These are phyloP conservation scores for Carcina quercana DNA, from an alignment of 2,888 invertebrate genomes.

Conservation along the genomic window DNA sequence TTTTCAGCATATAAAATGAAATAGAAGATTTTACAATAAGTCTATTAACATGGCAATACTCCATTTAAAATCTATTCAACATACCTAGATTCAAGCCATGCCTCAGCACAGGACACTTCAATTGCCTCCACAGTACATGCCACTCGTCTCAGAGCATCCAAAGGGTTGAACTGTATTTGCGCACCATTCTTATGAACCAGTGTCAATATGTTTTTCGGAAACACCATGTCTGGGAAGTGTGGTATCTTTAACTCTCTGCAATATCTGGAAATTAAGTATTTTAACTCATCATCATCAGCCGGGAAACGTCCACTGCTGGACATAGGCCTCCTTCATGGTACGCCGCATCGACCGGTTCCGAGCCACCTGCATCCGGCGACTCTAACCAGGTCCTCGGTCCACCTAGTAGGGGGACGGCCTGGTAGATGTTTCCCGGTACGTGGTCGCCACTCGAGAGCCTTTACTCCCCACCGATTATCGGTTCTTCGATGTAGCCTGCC, in stretches of 20 bases:
- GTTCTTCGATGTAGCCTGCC: too few species aligned
- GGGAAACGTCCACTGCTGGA: too few species aligned
- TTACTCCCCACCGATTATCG: too few species aligned
- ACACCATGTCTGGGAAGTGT: conserved; percentile 99
- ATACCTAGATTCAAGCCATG: conserved; percentile 93
- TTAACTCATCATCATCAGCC: too few species aligned
- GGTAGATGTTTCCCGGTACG: too few species aligned
- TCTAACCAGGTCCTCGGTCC: too few species aligned
- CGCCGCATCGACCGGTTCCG: too few species aligned
- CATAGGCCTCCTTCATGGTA: too few species aligned
- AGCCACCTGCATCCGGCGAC: too few species aligned
- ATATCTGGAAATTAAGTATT: conserved; percentile 77
- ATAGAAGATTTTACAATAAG: not conserved
- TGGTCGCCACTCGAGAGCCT: too few species aligned
- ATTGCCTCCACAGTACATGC: conserved; percentile 81
- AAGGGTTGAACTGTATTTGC: conserved; percentile 86
- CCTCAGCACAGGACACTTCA: conserved; percentile 92
- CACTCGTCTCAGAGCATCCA: conserved; percentile 92
- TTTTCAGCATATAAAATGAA: not conserved
- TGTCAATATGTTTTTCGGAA: conserved; percentile 89
- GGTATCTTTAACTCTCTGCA: conserved; percentile 83
- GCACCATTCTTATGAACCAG: conserved; percentile 82
- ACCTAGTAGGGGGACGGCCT: too few species aligned
- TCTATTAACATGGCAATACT: not conserved
- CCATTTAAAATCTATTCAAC: not conserved